Base-by-base conservation (phyloP, 1,140 invertebrate genomes). In the Drosophila seguyi region DNA sequence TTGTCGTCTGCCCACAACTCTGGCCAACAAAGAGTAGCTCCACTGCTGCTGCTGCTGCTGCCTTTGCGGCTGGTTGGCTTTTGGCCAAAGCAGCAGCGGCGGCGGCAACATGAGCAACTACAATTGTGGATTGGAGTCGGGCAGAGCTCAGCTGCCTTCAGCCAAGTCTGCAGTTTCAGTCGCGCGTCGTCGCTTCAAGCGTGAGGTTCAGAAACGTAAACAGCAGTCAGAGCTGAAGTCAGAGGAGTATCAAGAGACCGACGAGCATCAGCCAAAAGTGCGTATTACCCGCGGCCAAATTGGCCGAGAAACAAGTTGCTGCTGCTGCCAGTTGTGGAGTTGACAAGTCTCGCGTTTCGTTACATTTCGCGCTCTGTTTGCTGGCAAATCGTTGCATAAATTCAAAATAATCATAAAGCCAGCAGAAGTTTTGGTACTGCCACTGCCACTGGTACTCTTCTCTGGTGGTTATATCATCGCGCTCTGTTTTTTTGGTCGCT, bases 361-460 rank as follows among this genome's bases (percentile, higher is more conserved):
- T 82, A 69, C 60, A 88, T 87, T 87, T 87, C 84, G 84, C 85
- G 84, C 84, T 88, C 84, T 88, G 84, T 88, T 88, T 88, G 80
- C 73, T 36, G 25, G 20, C 76, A 84, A 88, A 88, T 88, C 80
- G 84, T 86, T 88, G 83, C 83, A 85, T 84, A 84, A 88, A 53
- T 53, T n/a, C 52, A 53, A 53, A 53, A 38, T 20, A 53, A 86
- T 76, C 39, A 42, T 58, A 50, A 36, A 36, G 36, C 6, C 52
- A 74, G 63, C 60, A 85, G 73, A 60, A 56, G 60, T 79, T 75
- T 63, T 65, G 58, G 45, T 48, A n/a, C 45, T 48, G 44, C 31
- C 31, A 11, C 41, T 39, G 20, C 57, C 14, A 25, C 42, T 14
- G 6, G 13, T 25, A 25, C 44, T 47, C 44, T 47, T 47, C 74